Base-by-base conservation (phyloP, 2,113 vertebrate species). In the Dissostichus mawsoni region DNA sequence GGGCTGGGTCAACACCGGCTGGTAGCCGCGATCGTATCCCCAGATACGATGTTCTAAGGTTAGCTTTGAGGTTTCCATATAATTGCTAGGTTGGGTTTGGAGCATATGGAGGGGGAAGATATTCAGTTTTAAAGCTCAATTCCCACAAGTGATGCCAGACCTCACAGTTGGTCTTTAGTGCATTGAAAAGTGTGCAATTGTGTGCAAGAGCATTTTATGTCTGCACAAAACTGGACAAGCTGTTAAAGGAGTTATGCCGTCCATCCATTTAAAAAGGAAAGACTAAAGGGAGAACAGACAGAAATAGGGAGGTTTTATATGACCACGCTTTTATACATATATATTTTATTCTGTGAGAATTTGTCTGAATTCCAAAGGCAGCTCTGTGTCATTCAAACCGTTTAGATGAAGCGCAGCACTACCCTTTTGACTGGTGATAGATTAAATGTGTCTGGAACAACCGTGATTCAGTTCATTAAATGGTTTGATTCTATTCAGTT, bases 21-120 rank as follows among this genome's bases (percentile, higher is more conserved):
- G 33, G 6, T 55, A 68, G 59, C 74, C 67, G 53, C 14, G 33
- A 66, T 76, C 20, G 63, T 17, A 74, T 78, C 66, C 80, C 59
- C 70, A 70, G 74, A 82, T 85, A 67, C 7, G 36, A 13, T 50
- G 65, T 76, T 78, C 78, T 82, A 85, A 76, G 88, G 85, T 87
- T 84, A 80, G 78, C 83, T 84, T 86, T 85, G 85, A 89, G 89
- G 78, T 83, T 90, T 82, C 67, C 12, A 76, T 57, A 68, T 86
- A 91, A 93, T 90, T 89, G 70, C 53, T 64, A 48, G 76, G 18
- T 89, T 86, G 0, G 64, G 52, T 86, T 74, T 78, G 55, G 66
- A 85, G 82, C 80, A 77, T 74, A 80, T 74, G 74, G 55, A 73
- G 29, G 47, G 18, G 29, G 76, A 83, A 81, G 66, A 82, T 86